A percentile compares a stretch with the other conserved stretches of the same genome.
Evolutionary conservation across 2,888 invertebrate species (phyloP).

Genomic region (Andrena marginata): DNA sequence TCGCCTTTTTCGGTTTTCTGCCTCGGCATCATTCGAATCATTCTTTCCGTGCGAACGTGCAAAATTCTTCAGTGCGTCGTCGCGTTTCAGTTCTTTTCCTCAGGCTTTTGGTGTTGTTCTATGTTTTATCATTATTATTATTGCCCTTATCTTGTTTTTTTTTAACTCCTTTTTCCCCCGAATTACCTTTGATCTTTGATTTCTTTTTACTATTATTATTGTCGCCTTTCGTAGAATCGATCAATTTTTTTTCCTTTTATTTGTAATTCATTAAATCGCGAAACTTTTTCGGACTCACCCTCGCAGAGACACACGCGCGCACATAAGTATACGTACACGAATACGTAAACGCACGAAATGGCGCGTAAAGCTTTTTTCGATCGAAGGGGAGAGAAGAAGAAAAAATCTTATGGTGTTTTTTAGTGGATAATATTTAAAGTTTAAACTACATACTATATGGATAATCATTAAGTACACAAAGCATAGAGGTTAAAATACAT

Average conservation of each 20-base stretch:
- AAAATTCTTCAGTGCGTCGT: conserved; percentile 57
- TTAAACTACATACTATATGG: conserved; percentile 83
- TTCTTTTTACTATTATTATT: conserved; percentile 36
- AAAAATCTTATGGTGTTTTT: conserved; percentile 80
- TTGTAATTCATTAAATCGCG: conserved; percentile 44
- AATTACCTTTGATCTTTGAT: conserved; percentile 45
- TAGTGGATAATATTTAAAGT: conserved; percentile 84
- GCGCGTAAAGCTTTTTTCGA: conserved; percentile 75
- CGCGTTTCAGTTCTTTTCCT: conserved; percentile 58
- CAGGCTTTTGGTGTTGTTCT: conserved; percentile 35
- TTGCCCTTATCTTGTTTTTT: conserved; percentile 21
- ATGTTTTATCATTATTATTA: conserved; percentile 48
- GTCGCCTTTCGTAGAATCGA: conserved; percentile 36
- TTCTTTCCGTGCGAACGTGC: conserved; percentile 42
- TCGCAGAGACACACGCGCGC: conserved; percentile 66
- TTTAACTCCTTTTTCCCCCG: conserved; percentile 35
- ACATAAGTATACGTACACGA: conserved; percentile 29
- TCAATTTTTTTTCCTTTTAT: conserved; percentile 36
- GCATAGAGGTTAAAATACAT: conserved; percentile 82
- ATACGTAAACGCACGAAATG: conserved; percentile 48
- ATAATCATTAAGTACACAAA: conserved; percentile 84
- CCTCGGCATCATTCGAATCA: conserved; percentile 26
- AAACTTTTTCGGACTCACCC: conserved; percentile 56
- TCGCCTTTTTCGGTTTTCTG: conserved; percentile 53
- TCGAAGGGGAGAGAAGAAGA: conserved; percentile 67